Evolutionary conservation across 92 coral and sea anemone genomes (phyloP).

Genomic region (Umimayanthus kanabou): DNA sequence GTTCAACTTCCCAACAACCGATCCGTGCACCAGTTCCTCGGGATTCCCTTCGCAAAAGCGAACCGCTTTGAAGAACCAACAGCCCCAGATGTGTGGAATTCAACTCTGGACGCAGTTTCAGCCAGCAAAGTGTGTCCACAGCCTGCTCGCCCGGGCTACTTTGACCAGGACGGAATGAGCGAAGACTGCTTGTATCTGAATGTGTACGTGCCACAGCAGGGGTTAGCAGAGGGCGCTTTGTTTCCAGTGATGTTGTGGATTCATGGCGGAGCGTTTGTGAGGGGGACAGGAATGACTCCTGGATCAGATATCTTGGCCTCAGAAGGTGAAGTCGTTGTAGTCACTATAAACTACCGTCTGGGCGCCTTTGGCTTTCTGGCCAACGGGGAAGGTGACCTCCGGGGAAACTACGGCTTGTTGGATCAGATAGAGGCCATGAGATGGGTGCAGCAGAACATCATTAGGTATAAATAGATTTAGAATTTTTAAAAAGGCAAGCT

Average conservation of each 20-base stretch:
- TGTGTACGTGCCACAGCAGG: constrained; percentile 48
- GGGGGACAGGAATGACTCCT: not conserved
- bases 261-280: constrained; percentile 46
- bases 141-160: not conserved
- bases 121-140: constrained; percentile 27
- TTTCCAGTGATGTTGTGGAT: constrained; percentile 52
- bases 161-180: constrained; percentile 25
- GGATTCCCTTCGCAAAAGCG: constrained; percentile 42
- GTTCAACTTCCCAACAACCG: not conserved
- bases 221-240: not conserved
- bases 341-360: constrained; percentile 35
- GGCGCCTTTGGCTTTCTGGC: constrained; percentile 38
- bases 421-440: constrained; percentile 33
- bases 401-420: constrained; percentile 14
- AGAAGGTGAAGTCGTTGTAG: constrained; percentile 41
- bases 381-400: not conserved
- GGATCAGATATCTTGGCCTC: constrained; percentile 29
- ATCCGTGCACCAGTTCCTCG: constrained; percentile 11
- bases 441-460: constrained; percentile 35
- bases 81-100: constrained; percentile 27
- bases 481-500: not conserved
- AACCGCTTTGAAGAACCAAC: constrained; percentile 32
- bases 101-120: constrained; percentile 14
- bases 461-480: not conserved
- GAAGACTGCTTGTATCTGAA: constrained; percentile 60